Evolutionary conservation across 2,888 invertebrate species (phyloP).

Genomic region (Spatulosminthurus flaviceps): DNA sequence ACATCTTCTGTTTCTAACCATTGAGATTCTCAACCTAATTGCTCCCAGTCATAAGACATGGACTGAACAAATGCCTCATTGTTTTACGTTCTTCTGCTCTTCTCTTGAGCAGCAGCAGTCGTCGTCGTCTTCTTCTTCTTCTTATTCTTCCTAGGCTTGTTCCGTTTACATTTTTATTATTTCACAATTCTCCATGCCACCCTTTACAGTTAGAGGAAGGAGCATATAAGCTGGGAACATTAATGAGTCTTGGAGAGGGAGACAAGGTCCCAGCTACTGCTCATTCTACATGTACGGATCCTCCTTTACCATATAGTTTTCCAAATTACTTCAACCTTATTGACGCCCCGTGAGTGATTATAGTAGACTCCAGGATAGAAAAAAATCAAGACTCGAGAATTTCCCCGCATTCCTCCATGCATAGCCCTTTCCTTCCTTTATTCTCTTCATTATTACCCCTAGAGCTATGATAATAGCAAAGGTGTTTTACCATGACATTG

Average conservation of each 20-base stretch:
- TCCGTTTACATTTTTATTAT: slow-evolving; percentile 31
- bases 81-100: slow-evolving; percentile 25
- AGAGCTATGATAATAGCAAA: no score
- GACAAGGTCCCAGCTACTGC: slow-evolving; percentile 6
- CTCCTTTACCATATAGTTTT: slow-evolving; percentile 2
- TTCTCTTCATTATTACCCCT: not conserved
- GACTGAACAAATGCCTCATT: slow-evolving; percentile 46
- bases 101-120: not conserved
- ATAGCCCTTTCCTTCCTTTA: not conserved
- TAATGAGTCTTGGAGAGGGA: slow-evolving; percentile 34
- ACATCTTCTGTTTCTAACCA: slow-evolving; percentile 36
- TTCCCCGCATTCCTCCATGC: not conserved
- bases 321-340: slow-evolving; percentile 41
- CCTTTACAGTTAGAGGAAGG: not conserved
- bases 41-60: slow-evolving; percentile 43
- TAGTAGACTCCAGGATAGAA: slow-evolving; percentile 8
- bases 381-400: not conserved
- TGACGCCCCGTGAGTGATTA: slow-evolving; percentile 41
- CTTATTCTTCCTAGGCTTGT: not conserved
- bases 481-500: no score
- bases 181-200: slow-evolving; percentile 39
- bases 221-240: slow-evolving; percentile 23
- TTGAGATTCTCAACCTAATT: slow-evolving; percentile 43
- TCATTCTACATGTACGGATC: not conserved
- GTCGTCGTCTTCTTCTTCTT: no score